A percentile compares a stretch with the other conserved stretches of the same genome.
These are phyloP conservation scores for Nyctereutes procyonoides DNA, from an alignment of 2,113 vertebrate genomes.

Conservation along the genomic window DNA sequence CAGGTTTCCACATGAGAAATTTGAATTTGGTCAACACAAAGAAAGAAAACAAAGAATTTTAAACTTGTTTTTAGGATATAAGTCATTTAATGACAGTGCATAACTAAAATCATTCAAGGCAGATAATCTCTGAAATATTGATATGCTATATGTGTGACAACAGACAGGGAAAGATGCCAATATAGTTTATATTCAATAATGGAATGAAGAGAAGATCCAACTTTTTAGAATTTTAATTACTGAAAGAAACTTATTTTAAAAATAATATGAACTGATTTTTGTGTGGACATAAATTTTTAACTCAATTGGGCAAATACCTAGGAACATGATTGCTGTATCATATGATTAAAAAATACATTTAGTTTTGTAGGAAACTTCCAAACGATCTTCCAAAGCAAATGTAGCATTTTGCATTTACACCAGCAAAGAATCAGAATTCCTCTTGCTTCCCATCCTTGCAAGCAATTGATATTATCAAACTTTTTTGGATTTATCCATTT, in stretches of 20 bases:
- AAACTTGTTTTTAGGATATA: background rate
- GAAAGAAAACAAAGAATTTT: background rate
- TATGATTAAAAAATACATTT: background rate
- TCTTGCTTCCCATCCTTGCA: background rate
- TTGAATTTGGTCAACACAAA: background rate
- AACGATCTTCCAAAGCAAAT: background rate
- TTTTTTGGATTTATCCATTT: background rate
- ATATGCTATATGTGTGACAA: background rate
- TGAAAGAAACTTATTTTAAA: background rate
- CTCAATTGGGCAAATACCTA: background rate
- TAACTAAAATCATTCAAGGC: background rate
- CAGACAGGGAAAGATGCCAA: background rate
- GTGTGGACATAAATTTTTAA: background rate
- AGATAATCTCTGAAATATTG: background rate
- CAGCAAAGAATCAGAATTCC: background rate
- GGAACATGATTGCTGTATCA: background rate
- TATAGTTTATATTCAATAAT: background rate
- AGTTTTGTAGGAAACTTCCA: background rate
- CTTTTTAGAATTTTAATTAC: background rate
- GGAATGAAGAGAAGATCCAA: background rate
- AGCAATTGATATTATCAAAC: background rate
- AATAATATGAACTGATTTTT: background rate
- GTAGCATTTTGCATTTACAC: background rate
- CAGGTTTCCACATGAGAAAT: background rate
- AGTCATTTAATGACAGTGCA: background rate